Base-by-base conservation (phyloP, 2,113 vertebrate genomes). In the Ptilonorhynchus violaceus region DNA sequence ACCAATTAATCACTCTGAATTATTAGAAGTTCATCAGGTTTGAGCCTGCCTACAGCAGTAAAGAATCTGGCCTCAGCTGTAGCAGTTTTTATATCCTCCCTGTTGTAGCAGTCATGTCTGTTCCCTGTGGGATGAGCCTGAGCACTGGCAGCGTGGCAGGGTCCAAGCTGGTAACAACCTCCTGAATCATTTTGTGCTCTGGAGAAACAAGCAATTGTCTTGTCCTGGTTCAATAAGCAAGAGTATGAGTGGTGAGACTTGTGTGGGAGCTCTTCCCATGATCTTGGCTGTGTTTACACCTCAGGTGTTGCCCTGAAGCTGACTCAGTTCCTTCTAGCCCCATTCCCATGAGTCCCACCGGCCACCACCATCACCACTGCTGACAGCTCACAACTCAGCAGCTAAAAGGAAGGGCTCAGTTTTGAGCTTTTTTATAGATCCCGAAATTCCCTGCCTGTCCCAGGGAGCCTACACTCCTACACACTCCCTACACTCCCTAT, bases 81-180 rank as follows among this genome's bases (percentile, higher is more conserved):
- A 39, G 75, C 39, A 63, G 12, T 15, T 86, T 88, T 44, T 77
- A 0, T 35, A 69, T n/a, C 44, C 21, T 69, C 20, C 21, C 30
- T 79, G 5, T 28, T 69, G 25, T 20, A 82, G 53, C n/a, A 66
- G 28, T n/a, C 13, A 1, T 24, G 11, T 1, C 16, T 44, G 47
- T 18, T 84, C 19, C 30, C 31, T 14, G 3, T 23, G 77, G 25
- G n/a, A 25, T 20, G n/a, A n/a, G 2, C 42, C 42, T 41, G 41
- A 76, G 53, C 0, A 0, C 24, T 67, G 59, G 15, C 14, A 78
- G 33, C 5, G 5, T 1, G 2, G n/a, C 53, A 76, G 58, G 22
- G 56, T n/a, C 35, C 49, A 25, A 14, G 80, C 31, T 76, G 22
- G 6, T 53, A 46, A 52, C 31, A 83, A 55, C 77, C 35, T 52